Percentiles rank a stretch among this genome's conserved stretches.
Conservation (phyloP, 2,113 vertebrate species). For the Python bivittatus region DNA sequence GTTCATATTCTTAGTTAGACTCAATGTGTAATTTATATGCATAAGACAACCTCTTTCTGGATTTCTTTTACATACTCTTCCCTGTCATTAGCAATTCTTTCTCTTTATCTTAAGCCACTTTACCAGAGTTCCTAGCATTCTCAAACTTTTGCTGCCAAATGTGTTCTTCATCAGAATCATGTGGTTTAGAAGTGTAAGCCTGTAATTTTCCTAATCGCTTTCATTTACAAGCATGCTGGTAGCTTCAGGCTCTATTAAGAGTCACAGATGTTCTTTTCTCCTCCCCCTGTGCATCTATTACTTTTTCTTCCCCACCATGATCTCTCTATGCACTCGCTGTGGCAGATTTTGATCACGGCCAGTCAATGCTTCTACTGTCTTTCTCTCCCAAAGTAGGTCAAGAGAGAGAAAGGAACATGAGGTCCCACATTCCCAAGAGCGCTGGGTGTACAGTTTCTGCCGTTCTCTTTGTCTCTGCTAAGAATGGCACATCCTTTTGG, state of each 20-base stretch:
- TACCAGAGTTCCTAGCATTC: background rate
- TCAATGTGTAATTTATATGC: background rate
- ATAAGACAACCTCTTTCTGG: background rate
- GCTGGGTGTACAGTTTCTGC: slow-evolving; percentile 20
- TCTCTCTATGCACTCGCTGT: slow-evolving; percentile 4
- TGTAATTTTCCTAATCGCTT: slow-evolving; percentile 28
- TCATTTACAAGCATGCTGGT: slow-evolving; percentile 19
- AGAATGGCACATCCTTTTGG: background rate
- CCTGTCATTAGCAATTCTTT: slow-evolving; percentile 10
- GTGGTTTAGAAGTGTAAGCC: slow-evolving; percentile 25
- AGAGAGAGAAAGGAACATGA: slow-evolving; percentile 9
- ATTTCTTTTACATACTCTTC: background rate
- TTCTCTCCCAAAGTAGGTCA: slow-evolving; percentile 6
- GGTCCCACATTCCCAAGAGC: background rate
- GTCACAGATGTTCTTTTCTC: background rate
- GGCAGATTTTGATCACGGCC: slow-evolving; percentile 15
- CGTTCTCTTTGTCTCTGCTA: background rate
- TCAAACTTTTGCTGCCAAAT: slow-evolving; percentile 27
- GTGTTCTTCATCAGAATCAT: slow-evolving; percentile 8
- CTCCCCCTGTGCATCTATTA: slow-evolving; percentile 12
- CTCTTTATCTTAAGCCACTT: background rate
- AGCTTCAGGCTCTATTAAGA: slow-evolving; percentile 29
- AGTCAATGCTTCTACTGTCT: slow-evolving; percentile 31
- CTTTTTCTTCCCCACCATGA: background rate
- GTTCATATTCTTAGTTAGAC: background rate